These are phyloP conservation scores for Sebastes vulpes DNA, from an alignment of 2,797 vertebrate species.

Conservation along the genomic window DNA sequence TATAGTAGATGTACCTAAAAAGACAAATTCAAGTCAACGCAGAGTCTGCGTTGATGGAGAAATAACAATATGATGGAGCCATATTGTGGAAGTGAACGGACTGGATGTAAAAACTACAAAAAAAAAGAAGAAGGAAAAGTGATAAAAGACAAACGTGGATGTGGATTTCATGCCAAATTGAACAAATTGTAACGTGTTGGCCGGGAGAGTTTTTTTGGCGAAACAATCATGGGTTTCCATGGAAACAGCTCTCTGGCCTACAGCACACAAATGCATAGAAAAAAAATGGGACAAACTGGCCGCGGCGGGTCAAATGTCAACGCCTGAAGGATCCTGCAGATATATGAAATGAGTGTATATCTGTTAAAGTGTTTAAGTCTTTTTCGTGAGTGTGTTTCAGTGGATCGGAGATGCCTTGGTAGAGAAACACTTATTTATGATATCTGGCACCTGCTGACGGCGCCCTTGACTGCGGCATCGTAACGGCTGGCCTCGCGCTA, in stretches of 20 bases:
- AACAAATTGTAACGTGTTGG: conserved; percentile 28
- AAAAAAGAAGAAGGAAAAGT: background rate
- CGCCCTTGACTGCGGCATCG: conserved; percentile 40
- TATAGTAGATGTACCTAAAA: conserved; percentile 72
- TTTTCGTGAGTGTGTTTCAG: conserved; percentile 64
- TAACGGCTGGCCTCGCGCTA: conserved; percentile 17
- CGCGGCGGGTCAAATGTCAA: conserved; percentile 25
- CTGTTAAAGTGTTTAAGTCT: conserved; percentile 61
- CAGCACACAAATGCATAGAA: conserved; percentile 33
- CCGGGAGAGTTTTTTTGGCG: conserved; percentile 28
- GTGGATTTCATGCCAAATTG: conserved; percentile 59
- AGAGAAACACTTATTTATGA: conserved; percentile 71
- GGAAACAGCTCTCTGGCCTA: conserved; percentile 39
- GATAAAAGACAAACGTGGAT: conserved; percentile 35
- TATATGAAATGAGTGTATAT: conserved; percentile 64
- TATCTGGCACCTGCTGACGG: conserved; percentile 51
- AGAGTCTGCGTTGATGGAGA: conserved; percentile 36
- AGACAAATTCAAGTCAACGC: conserved; percentile 49
- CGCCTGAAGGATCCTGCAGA: conserved; percentile 60
- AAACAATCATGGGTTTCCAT: conserved; percentile 40
- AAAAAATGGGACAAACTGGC: background rate
- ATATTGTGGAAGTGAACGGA: conserved; percentile 46
- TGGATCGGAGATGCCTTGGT: conserved; percentile 75
- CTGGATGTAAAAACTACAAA: conserved; percentile 46
- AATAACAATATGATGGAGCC: conserved; percentile 44